Percentiles rank a stretch among this genome's conserved stretches.
phyloP scores from a whole-genome alignment of 2,797 vertebrate species.

The Odontamblyopus lacepedii region DNA sequence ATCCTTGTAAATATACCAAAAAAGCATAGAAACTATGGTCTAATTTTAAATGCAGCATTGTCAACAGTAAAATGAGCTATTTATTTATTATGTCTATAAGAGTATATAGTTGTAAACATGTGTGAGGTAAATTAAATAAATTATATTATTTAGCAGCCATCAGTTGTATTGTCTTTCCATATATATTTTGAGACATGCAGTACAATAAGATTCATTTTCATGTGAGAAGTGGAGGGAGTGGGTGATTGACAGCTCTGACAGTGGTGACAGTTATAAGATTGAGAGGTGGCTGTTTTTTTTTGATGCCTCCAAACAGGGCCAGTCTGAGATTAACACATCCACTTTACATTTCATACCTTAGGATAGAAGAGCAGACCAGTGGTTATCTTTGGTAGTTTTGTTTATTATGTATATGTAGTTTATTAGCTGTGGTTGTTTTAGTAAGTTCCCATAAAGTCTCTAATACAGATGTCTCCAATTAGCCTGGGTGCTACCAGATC shows the following conservation, averaged over 20 bases:
- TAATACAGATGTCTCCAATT: too few species aligned
- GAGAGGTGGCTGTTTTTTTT: constrained; percentile 62
- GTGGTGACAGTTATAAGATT: constrained; percentile 46
- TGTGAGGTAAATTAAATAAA: constrained; percentile 75
- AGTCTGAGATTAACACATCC: constrained; percentile 54
- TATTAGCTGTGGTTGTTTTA: too few species aligned
- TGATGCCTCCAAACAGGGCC: constrained; percentile 46
- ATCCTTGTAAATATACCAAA: constrained; percentile 60
- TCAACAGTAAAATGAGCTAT: constrained; percentile 61
- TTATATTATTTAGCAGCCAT: constrained; percentile 67
- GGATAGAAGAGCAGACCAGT: constrained; percentile 5
- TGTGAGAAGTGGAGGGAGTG: background rate
- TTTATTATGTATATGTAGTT: background rate
- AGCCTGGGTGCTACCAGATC: too few species aligned
- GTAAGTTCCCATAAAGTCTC: too few species aligned
- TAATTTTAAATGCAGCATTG: constrained; percentile 64
- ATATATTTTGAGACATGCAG: background rate
- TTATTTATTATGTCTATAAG: constrained; percentile 68
- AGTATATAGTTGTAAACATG: constrained; percentile 65
- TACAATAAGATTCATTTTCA: background rate
- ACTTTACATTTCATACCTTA: constrained; percentile 15
- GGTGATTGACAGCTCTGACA: constrained; percentile 57
- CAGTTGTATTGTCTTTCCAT: constrained; percentile 41
- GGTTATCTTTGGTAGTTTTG: background rate
- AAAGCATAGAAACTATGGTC: constrained; percentile 35